These are phyloP conservation scores for Archips crataeganus DNA, from an alignment of 2,888 invertebrate genomes.

Conservation along the genomic window DNA sequence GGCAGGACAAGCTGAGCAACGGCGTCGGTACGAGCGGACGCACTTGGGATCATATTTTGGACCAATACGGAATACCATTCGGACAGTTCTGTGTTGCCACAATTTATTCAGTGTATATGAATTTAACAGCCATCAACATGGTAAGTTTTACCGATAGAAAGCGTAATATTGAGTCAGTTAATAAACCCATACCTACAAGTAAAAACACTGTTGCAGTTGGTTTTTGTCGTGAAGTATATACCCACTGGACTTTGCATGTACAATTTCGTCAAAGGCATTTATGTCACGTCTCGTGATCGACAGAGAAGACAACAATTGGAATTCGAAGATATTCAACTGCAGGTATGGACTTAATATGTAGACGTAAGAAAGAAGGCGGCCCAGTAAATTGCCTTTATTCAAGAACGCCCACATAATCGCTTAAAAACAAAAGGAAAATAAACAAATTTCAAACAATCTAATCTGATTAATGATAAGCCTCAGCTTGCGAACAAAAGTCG, in stretches of 20 bases:
- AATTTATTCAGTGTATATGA: conserved; percentile 58
- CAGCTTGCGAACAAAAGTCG: neutral
- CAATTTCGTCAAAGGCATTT: conserved; percentile 64
- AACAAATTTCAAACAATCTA: neutral
- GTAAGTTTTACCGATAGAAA: conserved; percentile 53
- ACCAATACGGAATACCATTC: conserved; percentile 59
- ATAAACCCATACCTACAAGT: neutral
- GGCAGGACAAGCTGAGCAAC: conserved; percentile 47
- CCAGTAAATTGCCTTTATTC: neutral
- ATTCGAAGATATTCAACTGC: conserved; percentile 71
- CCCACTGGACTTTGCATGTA: conserved; percentile 68
- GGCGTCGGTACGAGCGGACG: conserved; percentile 49
- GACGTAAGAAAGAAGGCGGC: neutral
- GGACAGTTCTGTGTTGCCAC: conserved; percentile 58
- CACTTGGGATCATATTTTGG: conserved; percentile 54
- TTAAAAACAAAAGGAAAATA: neutral
- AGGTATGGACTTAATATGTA: conserved; percentile 55
- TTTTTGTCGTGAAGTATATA: conserved; percentile 68
- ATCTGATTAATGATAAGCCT: neutral
- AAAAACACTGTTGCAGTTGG: conserved; percentile 53
- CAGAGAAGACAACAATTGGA: conserved; percentile 64
- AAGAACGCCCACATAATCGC: neutral
- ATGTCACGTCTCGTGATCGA: conserved; percentile 62
- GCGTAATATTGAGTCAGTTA: neutral
- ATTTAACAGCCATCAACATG: conserved; percentile 63